Conservation (phyloP, 2,797 vertebrate genomes). For the Hemibagrus guttatus region DNA sequence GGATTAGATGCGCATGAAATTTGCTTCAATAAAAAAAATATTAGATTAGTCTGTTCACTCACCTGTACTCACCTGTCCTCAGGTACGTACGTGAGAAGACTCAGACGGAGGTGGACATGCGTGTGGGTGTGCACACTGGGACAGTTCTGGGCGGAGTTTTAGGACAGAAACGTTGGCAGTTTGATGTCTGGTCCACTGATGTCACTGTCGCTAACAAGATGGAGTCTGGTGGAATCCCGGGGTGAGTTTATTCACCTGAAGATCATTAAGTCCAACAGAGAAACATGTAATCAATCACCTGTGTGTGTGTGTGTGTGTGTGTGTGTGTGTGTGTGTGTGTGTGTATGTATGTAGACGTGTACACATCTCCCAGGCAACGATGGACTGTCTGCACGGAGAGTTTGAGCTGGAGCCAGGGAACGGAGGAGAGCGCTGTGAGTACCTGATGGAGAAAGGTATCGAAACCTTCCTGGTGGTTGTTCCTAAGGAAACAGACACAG, state of each 20-base stretch:
- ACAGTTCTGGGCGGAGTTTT: constrained; percentile 91
- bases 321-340: constrained; percentile 26
- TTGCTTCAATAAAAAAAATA: not conserved
- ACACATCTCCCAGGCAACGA: constrained; percentile 92
- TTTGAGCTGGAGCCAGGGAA: constrained; percentile 88
- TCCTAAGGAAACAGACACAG: constrained; percentile 66
- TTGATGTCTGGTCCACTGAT: constrained; percentile 95
- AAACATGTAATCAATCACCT: not conserved
- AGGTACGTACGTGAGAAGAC: constrained; percentile 95
- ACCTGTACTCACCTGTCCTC: constrained; percentile 6
- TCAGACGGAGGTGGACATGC: constrained; percentile 91
- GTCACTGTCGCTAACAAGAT: constrained; percentile 97
- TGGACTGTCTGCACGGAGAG: constrained; percentile 87
- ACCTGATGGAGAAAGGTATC: constrained; percentile 92
- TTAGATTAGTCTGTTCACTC: not conserved
- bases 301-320: constrained; percentile 29
- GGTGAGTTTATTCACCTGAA: constrained; percentile 67
- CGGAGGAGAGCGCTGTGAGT: constrained; percentile 86
- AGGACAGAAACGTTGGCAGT: constrained; percentile 96
- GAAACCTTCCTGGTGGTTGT: constrained; percentile 86
- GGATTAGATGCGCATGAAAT: not conserved
- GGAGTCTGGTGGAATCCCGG: constrained; percentile 92
- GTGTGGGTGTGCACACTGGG: constrained; percentile 91
- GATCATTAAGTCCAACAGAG: not conserved
- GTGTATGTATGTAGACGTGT: constrained; percentile 77